A percentile compares a stretch with the other conserved stretches of the same genome.
Conservation (phyloP, 1,140 invertebrate genomes). For the Conus ventricosus region DNA sequence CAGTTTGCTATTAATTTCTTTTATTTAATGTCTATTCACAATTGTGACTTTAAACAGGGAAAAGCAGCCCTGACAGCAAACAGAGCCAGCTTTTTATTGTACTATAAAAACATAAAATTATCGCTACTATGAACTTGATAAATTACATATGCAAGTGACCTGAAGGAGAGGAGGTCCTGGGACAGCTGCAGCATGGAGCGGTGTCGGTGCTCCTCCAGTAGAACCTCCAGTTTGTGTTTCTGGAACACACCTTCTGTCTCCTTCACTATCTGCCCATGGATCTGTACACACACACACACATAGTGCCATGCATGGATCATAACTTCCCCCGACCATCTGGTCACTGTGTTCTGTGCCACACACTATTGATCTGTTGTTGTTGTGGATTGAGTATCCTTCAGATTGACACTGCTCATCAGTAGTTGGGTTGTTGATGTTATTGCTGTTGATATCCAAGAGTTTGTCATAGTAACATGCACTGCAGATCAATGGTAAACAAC, state of each 20-base stretch:
- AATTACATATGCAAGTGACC: slow-evolving; percentile 29
- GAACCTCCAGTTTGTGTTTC: slow-evolving; percentile 50
- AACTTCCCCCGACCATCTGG: background rate
- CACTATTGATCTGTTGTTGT: background rate
- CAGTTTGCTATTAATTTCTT: too few relatives aligned
- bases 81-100: too few relatives aligned
- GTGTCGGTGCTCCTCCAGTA: slow-evolving; percentile 53
- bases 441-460: background rate
- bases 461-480: background rate
- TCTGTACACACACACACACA: slow-evolving; percentile 6
- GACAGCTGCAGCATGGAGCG: slow-evolving; percentile 51
- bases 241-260: slow-evolving; percentile 51
- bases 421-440: too few relatives aligned
- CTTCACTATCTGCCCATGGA: slow-evolving; percentile 36
- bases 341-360: background rate
- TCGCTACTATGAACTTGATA: too few relatives aligned
- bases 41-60: too few relatives aligned
- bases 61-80: too few relatives aligned
- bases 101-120: too few relatives aligned
- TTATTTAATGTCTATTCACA: too few relatives aligned
- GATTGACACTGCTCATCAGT: too few relatives aligned
- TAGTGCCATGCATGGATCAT: background rate
- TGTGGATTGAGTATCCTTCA: too few relatives aligned
- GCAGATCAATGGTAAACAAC: too few relatives aligned
- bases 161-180: slow-evolving; percentile 52